Conservation (phyloP, 2,888 invertebrate species). For the Lottia scabra region DNA sequence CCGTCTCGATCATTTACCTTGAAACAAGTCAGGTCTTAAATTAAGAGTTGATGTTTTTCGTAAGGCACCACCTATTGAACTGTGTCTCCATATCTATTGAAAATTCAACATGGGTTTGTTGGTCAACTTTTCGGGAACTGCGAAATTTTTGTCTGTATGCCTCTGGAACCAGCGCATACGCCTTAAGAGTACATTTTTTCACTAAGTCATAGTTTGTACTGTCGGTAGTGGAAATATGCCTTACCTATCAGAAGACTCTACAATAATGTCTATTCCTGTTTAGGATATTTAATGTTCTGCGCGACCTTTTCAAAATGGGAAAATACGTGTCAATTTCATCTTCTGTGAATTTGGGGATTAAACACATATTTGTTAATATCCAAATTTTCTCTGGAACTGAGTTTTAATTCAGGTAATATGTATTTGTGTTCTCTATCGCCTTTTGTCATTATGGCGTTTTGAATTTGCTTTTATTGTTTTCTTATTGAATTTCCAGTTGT, state of each 20-base stretch:
- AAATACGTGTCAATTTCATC: too few species aligned
- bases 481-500: too few species aligned
- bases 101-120: conserved; percentile 32
- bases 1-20: too few species aligned
- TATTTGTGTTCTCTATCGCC: too few species aligned
- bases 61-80: conserved; percentile 21
- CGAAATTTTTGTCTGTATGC: conserved; percentile 28
- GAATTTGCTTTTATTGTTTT: too few species aligned
- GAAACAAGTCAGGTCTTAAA: too few species aligned
- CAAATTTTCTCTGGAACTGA: too few species aligned
- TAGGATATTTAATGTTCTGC: conserved; percentile 26
- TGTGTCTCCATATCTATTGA: conserved; percentile 25
- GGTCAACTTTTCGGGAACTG: conserved; percentile 12
- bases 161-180: conserved; percentile 30
- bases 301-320: conserved; percentile 29
- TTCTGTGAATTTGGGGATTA: too few species aligned
- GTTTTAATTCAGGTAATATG: too few species aligned
- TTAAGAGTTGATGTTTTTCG: background rate
- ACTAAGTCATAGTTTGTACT: conserved; percentile 23
- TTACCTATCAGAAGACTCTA: conserved; percentile 28
- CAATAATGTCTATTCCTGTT: conserved; percentile 27
- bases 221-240: conserved; percentile 23
- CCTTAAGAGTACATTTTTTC: conserved; percentile 28
- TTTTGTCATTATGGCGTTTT: too few species aligned
- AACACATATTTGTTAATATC: too few species aligned